Percentiles rank a stretch among this genome's conserved stretches.
phyloP scores from a whole-genome alignment of 2,888 invertebrate genomes.

The Apodemia hepburni region DNA sequence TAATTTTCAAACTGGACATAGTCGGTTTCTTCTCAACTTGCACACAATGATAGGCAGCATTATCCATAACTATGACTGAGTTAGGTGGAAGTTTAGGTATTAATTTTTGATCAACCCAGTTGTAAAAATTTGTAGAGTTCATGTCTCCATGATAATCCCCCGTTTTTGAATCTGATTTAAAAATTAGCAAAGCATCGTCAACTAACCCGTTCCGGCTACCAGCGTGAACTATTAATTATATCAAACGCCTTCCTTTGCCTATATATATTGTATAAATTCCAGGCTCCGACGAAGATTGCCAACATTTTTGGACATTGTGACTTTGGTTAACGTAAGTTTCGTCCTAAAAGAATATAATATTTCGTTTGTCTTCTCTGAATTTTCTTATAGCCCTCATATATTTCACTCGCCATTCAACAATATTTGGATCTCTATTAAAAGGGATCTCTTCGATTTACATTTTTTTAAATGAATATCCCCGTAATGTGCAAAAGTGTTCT shows the following conservation, averaged over 20 bases:
- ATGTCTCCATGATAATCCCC: too few relatives aligned
- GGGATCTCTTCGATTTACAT: too few relatives aligned
- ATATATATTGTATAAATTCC: constrained; percentile 14
- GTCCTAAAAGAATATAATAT: not conserved
- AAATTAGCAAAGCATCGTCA: not conserved
- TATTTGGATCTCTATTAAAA: too few relatives aligned
- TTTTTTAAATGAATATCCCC: too few relatives aligned
- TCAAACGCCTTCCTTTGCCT: constrained; percentile 7
- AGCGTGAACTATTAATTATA: constrained; percentile 7
- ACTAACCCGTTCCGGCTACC: constrained; percentile 10
- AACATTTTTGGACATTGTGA: not conserved
- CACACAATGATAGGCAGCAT: too few relatives aligned
- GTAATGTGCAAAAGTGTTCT: too few relatives aligned
- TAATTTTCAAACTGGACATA: too few relatives aligned
- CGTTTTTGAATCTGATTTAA: too few relatives aligned
- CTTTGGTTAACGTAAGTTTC: not conserved
- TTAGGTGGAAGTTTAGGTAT: not conserved
- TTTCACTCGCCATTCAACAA: too few relatives aligned
- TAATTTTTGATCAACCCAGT: too few relatives aligned
- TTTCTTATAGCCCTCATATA: not conserved
- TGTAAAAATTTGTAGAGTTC: too few relatives aligned
- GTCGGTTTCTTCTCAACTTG: too few relatives aligned
- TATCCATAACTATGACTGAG: not conserved
- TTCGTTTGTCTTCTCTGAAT: not conserved
- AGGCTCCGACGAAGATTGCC: constrained; percentile 1